Base-by-base conservation (phyloP, 1,140 invertebrate genomes). In the Drosophila sp. region DNA sequence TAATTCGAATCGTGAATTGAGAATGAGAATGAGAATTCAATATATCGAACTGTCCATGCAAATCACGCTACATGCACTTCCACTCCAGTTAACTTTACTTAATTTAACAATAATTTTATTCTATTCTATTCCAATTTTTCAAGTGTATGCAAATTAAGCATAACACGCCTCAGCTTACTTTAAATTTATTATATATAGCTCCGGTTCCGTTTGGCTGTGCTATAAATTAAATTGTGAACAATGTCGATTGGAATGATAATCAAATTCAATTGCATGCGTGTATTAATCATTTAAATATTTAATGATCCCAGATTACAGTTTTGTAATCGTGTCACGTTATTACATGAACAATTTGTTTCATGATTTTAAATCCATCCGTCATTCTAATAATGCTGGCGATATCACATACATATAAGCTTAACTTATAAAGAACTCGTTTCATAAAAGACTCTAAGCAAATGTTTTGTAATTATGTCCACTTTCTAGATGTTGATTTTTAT, bases 261-360 rank as follows among this genome's bases (percentile, higher is more conserved):
- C 46, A 41, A 18, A 48, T 46, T 36, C 13, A 27, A 38, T n/a
- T 59, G 29, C 34, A 64, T 65, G 82, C 75, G 61, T 78, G 71
- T 34, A 72, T 82, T 57, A 82, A 82, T 87, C 83, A 82, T 64
- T 78, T 62, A 41, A 61, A 36, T 43, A 66, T 58, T 58, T 18
- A 53, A 53, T 53, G 29, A 80, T 48, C 32, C 54, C 16, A 46
- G 56, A 69, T 69, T 32, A 59, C 16, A 46, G 56, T 65, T 69
- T 32, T 64, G 58, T 50, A 65, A 76, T 78, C 72, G 58, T 72
- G 67, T 65, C 67, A 43, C 48, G 45, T 54, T 78, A 80, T 74
- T 69, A 46, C 64, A 40, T 6, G 16, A 45, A 46, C 57, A 78
- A 82, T 76, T 87, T 81, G 73, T 82, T 54, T 4, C 50, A 9